Evolutionary conservation across 1,140 invertebrate genomes (phyloP), one percentile per base, ranked within the genome.

Genomic region (Drosophila lowei): DNA sequence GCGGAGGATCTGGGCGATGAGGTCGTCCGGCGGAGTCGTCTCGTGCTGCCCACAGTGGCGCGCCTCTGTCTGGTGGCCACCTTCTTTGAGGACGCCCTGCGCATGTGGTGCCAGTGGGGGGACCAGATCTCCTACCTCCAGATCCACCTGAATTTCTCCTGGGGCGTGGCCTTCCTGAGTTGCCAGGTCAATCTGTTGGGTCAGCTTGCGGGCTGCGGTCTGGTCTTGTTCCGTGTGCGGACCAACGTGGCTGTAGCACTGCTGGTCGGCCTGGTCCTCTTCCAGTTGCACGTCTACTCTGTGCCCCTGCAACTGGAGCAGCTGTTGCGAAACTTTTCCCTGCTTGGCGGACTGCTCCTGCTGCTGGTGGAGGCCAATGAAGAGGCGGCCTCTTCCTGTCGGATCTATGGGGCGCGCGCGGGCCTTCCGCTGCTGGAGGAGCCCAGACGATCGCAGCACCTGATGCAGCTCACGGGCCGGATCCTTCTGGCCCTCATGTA

Each of bases 31-130:
- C 73, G 49, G 7, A 38, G 63, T 34, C 70, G 56, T 2, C 55
- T 16, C 2, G 4, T 60, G 9, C 18, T 68, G 47, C 72, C 67
- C 15, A 25, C 38, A 18, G 65, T 72, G 54, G 72, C 76, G 8
- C 44, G 67, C 1, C 34, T 76, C 38, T 72, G 68, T 6, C 64
- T 68, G 21, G 72, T 62, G 38, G 74, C 74, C 43, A 79, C 68
- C 11, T 73, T 63, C 58, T 54, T 79, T 7, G 74, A 72, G 30
- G 74, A 73, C 38, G 62, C 30, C 0, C 23, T 72, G 18, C 58
- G 76, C 16, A 57, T 68, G 74, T 73, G 63, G 50, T 30, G 49
- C 18, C 74, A 73, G 16, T 73, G 61, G 68, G 34, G 41, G n/a
- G 56, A 65, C 3, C 54, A 57, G 28, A 5, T 41, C n/a, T 28